Evolutionary conservation across 2,797 vertebrate species (phyloP).

Genomic region (Threskiornis aethiopicus): DNA sequence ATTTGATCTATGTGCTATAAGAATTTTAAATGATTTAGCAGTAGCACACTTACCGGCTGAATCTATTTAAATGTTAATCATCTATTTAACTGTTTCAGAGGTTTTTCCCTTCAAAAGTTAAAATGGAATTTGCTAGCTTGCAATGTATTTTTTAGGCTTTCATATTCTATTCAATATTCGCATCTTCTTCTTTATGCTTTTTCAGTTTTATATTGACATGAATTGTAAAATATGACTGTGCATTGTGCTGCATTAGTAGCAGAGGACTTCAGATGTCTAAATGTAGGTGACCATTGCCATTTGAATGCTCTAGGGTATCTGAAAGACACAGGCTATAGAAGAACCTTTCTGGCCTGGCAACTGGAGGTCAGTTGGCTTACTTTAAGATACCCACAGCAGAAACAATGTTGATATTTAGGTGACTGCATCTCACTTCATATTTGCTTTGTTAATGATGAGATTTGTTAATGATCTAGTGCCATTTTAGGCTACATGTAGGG

Average conservation of each 20-base stretch:
- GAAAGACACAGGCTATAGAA: not conserved
- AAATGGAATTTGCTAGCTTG: not conserved
- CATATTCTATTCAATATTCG: not conserved
- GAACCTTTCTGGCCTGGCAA: not conserved
- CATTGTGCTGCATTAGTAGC: not conserved
- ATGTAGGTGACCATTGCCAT: not conserved
- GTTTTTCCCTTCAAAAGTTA: not conserved
- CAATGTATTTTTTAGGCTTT: not conserved
- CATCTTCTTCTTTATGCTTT: not conserved
- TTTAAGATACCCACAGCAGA: not conserved
- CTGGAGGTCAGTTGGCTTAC: not conserved
- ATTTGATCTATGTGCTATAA: not conserved
- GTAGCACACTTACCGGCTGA: not conserved
- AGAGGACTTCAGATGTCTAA: not conserved
- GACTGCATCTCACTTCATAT: not conserved
- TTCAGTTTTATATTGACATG: not conserved
- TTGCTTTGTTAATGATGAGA: too few relatives aligned
- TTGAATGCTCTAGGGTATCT: not conserved
- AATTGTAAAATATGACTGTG: not conserved
- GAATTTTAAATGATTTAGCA: not conserved
- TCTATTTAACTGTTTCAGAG: not conserved
- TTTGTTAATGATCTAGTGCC: too few relatives aligned
- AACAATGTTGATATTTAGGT: not conserved
- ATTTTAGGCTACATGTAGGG: too few relatives aligned
- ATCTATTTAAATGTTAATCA: not conserved